Evolutionary conservation across 2,797 vertebrate genomes (phyloP), one percentile per base, ranked within the genome.

Genomic region (Pseudotriccus pelzelni): DNA sequence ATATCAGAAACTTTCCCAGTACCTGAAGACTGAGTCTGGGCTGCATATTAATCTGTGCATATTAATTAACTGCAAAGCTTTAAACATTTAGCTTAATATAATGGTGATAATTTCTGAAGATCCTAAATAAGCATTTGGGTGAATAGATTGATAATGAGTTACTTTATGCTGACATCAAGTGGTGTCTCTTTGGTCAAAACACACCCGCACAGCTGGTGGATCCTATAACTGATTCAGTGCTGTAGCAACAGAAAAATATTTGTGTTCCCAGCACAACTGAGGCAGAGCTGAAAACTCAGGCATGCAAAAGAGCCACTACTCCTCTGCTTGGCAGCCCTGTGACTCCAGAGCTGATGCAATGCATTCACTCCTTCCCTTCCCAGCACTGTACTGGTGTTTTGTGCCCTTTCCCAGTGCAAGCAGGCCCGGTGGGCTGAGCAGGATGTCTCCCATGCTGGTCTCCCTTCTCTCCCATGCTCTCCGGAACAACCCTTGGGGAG

Each of bases 101-200:
- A 56, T 6, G 8, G 21, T 44, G 82, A 73, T 76, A 28, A 90
- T 77, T 89, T 90, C 66, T 85, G 44, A 84, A 80, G 73, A 75
- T 75, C 36, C 19, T 83, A 85, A 92, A 77, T 53, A 19, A 22
- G 36, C 10, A 1, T 68, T 90, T 68, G 32, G 18, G 55, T 85
- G 79, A 84, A 89, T 62, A 44, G 44, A 36, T 43, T 14, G 34
- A 75, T 70, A 87, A 82, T 55, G 56, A 93, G 46, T 77, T 95
- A 89, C 39, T 96, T 94, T 59, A 47, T 43, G 63, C 62, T 81
- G 79, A 85, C 50, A 92, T 78, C 62, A 72, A 22, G 50, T 58
- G 43, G 28, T 25, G 23, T 46, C 62, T 93, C 50, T 80, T 72
- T 1, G 16, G 68, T 79, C 84, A 83, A 89, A 94, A 85, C 11